Evolutionary conservation across 2,888 invertebrate species (phyloP).

Genomic region (Nowickia ferox): DNA sequence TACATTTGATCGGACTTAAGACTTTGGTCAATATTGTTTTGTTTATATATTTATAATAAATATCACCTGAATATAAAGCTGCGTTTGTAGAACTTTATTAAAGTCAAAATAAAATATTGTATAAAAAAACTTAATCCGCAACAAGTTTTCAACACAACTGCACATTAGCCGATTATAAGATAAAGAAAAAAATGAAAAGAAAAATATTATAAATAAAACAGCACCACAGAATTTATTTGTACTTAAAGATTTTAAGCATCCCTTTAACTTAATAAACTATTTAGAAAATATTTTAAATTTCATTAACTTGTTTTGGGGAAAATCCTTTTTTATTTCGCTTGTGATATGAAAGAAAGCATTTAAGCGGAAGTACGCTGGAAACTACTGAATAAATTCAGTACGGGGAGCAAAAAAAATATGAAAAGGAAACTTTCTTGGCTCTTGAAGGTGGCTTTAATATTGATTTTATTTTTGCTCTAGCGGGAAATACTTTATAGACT

Average conservation of each 20-base stretch:
- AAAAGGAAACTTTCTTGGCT: neutral
- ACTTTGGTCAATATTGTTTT: too few relatives aligned
- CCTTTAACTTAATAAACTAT: neutral
- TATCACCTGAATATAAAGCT: too few relatives aligned
- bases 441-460: neutral
- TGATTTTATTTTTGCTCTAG: neutral
- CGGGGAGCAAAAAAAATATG: slow-evolving; percentile 3
- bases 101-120: too few relatives aligned
- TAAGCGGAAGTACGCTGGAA: slow-evolving; percentile 33
- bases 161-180: neutral
- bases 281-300: slow-evolving; percentile 1
- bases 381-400: slow-evolving; percentile 12
- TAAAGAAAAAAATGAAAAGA: neutral
- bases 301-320: neutral
- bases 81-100: too few relatives aligned
- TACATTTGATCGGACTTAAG: too few relatives aligned
- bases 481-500: neutral
- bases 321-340: neutral
- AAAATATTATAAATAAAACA: neutral
- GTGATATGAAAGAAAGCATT: slow-evolving; percentile 22
- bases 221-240: slow-evolving; percentile 1
- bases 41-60: too few relatives aligned
- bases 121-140: neutral
- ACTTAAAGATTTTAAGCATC: neutral
- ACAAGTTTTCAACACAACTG: neutral